Conservation (phyloP, 2,797 vertebrate genomes). For the Xyrichtys novacula region DNA sequence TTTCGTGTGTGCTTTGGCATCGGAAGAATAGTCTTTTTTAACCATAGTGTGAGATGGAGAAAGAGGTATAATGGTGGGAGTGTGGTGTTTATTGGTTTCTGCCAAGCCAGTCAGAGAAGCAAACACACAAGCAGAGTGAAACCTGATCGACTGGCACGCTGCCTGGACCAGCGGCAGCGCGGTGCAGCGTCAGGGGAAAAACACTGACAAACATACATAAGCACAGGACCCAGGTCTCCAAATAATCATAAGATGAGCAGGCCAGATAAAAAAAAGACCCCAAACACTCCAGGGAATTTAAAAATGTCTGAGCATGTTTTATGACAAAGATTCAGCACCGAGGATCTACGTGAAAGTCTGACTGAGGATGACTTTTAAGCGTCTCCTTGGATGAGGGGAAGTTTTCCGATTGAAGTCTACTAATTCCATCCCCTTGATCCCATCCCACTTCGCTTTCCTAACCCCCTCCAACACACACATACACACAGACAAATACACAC, state of each 20-base stretch:
- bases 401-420: constrained; percentile 73
- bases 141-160: constrained; percentile 76
- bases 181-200: constrained; percentile 59
- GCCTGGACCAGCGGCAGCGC: constrained; percentile 62
- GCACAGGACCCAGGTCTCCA: constrained; percentile 60
- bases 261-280: constrained; percentile 35
- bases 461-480: constrained; percentile 18
- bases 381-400: constrained; percentile 52
- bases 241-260: constrained; percentile 71
- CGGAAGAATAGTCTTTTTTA: constrained; percentile 48
- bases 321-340: not conserved
- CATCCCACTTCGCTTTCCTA: constrained; percentile 48
- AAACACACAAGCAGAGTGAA: constrained; percentile 82
- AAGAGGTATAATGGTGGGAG: constrained; percentile 67
- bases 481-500: constrained; percentile 43
- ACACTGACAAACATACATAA: constrained; percentile 74
- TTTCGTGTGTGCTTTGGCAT: constrained; percentile 64
- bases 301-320: constrained; percentile 38
- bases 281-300: constrained; percentile 28
- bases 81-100: constrained; percentile 84
- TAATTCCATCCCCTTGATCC: constrained; percentile 73
- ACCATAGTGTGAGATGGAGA: constrained; percentile 46
- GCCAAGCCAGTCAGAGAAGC: constrained; percentile 76
- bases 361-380: constrained; percentile 53
- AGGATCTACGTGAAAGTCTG: constrained; percentile 32